These are phyloP conservation scores for Trichoplusia ni DNA, from an alignment of 1,140 invertebrate species.

Conservation along the genomic window DNA sequence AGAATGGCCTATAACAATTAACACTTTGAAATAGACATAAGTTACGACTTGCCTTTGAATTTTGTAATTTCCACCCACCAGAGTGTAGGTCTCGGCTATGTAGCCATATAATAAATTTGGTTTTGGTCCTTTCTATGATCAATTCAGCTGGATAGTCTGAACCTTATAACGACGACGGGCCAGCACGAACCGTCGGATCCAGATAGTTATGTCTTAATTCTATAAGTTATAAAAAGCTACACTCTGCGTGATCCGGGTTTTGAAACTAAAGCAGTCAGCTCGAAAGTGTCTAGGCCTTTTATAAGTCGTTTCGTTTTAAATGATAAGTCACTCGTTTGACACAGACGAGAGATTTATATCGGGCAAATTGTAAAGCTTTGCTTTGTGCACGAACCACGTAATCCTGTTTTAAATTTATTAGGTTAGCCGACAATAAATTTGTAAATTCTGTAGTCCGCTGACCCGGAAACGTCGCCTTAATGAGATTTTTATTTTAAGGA, in stretches of 20 bases:
- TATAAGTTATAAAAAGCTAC: too few relatives aligned
- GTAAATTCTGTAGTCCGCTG: conserved; percentile 66
- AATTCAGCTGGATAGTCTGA: too few relatives aligned
- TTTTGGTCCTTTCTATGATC: too few relatives aligned
- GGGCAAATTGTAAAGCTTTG: conserved; percentile 74
- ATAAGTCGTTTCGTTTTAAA: conserved; percentile 44
- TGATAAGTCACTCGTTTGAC: conserved; percentile 53
- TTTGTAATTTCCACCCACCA: too few relatives aligned
- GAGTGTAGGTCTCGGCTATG: too few relatives aligned
- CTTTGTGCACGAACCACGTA: conserved; percentile 69
- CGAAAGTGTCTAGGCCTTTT: conserved; percentile 12
- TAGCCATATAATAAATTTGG: too few relatives aligned
- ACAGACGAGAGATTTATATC: conserved; percentile 68
- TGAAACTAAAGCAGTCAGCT: neutral
- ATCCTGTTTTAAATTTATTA: conserved; percentile 79
- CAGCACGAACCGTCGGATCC: too few relatives aligned
- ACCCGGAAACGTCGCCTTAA: conserved; percentile 69
- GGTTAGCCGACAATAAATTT: conserved; percentile 73
- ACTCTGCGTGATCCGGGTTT: too few relatives aligned
- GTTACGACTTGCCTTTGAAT: too few relatives aligned
- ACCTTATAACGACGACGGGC: too few relatives aligned
- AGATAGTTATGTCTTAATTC: too few relatives aligned
- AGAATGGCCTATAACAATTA: conserved; percentile 71
- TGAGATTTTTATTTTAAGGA: conserved; percentile 62
- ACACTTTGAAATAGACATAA: conserved; percentile 68